Conservation (phyloP, 2,113 vertebrate genomes). For the Orthonyx spaldingii region DNA sequence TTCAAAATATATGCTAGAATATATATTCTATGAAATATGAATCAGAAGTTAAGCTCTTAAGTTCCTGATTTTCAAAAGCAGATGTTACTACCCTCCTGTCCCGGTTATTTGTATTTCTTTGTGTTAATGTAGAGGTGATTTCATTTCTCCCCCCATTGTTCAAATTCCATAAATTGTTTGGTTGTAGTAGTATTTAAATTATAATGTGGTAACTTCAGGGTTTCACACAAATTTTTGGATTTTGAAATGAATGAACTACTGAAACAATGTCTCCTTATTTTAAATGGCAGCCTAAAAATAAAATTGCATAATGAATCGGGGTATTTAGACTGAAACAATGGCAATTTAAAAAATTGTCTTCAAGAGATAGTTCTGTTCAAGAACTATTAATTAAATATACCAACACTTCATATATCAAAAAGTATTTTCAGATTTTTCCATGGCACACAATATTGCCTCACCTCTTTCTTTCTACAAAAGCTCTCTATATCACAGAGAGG, state of each 20-base stretch:
- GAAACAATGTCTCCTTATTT: not conserved
- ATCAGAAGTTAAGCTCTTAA: not conserved
- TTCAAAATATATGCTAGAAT: not conserved
- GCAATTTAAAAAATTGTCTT: not conserved
- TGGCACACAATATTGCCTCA: not conserved
- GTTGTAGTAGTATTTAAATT: not conserved
- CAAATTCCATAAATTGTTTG: not conserved
- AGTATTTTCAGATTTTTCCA: not conserved
- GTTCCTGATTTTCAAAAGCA: not conserved
- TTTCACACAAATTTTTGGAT: not conserved
- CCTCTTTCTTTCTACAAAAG: slow-evolving; percentile 31
- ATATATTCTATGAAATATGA: not conserved
- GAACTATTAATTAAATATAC: not conserved
- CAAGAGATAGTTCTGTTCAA: not conserved
- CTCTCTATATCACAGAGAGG: not conserved
- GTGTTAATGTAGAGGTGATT: not conserved
- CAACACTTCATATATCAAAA: not conserved
- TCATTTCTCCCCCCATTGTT: accelerated
- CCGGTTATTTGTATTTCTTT: not conserved
- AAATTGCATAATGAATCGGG: not conserved
- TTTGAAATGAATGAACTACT: not conserved
- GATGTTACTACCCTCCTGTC: not conserved
- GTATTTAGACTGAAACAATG: not conserved
- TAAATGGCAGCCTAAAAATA: not conserved
- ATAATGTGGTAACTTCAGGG: not conserved